Percentiles rank a stretch among this genome's conserved stretches.
Conservation (phyloP, 2,797 vertebrate genomes). For the Selene dorsalis region DNA sequence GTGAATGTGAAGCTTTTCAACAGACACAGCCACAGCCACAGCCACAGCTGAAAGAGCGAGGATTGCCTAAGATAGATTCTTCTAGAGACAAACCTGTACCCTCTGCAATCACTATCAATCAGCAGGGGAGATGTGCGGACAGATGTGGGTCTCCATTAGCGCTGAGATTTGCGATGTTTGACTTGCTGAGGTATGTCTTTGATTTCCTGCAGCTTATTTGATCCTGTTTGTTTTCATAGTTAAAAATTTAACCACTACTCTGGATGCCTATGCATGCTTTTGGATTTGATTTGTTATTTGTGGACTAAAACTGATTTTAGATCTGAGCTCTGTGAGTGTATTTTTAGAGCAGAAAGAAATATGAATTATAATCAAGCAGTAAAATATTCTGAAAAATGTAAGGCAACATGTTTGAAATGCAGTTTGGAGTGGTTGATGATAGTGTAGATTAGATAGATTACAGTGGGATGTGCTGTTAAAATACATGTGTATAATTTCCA, state of each 20-base stretch:
- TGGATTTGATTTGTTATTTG: constrained; percentile 20
- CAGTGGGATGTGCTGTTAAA: constrained; percentile 4
- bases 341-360: not conserved
- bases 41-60: constrained; percentile 83
- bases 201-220: constrained; percentile 40
- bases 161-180: constrained; percentile 59
- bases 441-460: no score
- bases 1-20: constrained; percentile 87
- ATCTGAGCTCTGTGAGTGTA: constrained; percentile 1
- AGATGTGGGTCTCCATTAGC: constrained; percentile 50
- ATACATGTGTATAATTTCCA: constrained; percentile 23
- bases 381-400: not conserved
- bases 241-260: constrained; percentile 13
- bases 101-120: constrained; percentile 72
- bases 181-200: constrained; percentile 80
- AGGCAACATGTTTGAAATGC: not conserved
- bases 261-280: constrained; percentile 39
- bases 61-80: constrained; percentile 85
- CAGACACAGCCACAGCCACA: constrained; percentile 82
- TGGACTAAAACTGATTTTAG: constrained; percentile 17
- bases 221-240: constrained; percentile 22
- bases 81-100: constrained; percentile 84
- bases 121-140: constrained; percentile 58
- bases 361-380: not conserved
- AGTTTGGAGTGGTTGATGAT: constrained; percentile 5